Evolutionary conservation across 2,888 invertebrate species (phyloP), one percentile per base, ranked within the genome.

Genomic region (Byasa hedistus): DNA sequence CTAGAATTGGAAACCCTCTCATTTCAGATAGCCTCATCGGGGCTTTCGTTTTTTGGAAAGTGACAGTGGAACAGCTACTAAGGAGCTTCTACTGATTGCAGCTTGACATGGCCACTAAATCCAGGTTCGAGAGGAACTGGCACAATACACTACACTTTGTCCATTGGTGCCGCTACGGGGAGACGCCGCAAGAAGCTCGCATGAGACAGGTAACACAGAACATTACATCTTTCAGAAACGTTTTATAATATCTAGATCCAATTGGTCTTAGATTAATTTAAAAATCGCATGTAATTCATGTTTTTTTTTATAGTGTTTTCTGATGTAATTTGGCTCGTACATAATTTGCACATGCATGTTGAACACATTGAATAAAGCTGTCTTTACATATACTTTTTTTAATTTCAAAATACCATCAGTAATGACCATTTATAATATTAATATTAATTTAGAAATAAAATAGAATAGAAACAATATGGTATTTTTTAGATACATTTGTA

Each of bases 161-260:
- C 73, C 93, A 94, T 83, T 95, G 94, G 94, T 95, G 95, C 85
- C 93, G 95, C 72, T 95, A 95, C 75, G 95, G 94, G 67, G 93
- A 93, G 82, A 93, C 94, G 61, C 94, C 94, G 76, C 93, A 94
- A 81, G 94, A 94, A 84, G 93, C 94, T 86, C 93, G 94, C 80
- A 93, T 94, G 87, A 93, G 94, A 91, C 94, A 94, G 93, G 95
- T 95, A 93, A 92, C 44, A 48, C 48, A 19, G 23, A 51, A 19
- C 19, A 12, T 27, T 19, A 27, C 3, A 56, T 23, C 27, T 5
- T 24, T 19, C 1, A 56, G 0, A 27, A 56, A 27, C 23, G 17
- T 27, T 23, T 10, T 55, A 21, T 27, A 58, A 58, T 44, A 23
- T 78, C 77, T 78, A 75, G 76, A 82, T 79, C 76, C 74, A 21